Percentiles rank a stretch among this genome's conserved stretches.
These are phyloP conservation scores for Podarcis siculus DNA, from an alignment of 2,797 vertebrate genomes.

Conservation along the genomic window DNA sequence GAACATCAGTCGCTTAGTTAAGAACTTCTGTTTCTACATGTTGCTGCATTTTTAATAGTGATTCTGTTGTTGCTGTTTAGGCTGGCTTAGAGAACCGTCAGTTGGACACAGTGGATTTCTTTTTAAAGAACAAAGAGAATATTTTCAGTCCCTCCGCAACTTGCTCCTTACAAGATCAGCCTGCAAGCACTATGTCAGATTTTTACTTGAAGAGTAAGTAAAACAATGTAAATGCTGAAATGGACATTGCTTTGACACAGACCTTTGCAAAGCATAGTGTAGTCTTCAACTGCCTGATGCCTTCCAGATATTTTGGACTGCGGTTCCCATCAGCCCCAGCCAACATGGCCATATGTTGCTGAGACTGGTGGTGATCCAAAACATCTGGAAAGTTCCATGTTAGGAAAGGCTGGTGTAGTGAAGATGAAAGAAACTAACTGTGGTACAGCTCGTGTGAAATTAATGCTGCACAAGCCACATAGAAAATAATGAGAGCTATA, in stretches of 20 bases:
- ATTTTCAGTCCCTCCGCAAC: conserved; percentile 75
- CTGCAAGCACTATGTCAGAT: conserved; percentile 51
- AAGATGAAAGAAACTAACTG: neutral
- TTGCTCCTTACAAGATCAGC: conserved; percentile 65
- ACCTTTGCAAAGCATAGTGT: fast-evolving
- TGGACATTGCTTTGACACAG: neutral
- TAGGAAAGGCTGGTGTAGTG: too few relatives aligned
- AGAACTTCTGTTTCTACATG: neutral
- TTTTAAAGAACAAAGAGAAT: conserved; percentile 95
- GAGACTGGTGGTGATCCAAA: neutral
- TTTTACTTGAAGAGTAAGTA: conserved; percentile 82
- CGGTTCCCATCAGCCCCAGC: neutral
- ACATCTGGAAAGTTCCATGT: neutral
- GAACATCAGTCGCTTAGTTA: too few relatives aligned
- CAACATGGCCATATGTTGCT: neutral
- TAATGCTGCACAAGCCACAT: neutral
- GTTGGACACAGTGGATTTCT: conserved; percentile 95
- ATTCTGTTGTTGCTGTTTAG: conserved; percentile 69
- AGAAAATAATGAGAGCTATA: too few relatives aligned
- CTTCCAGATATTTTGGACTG: neutral
- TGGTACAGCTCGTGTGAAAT: neutral
- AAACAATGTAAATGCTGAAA: fast-evolving
- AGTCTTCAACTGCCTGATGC: neutral
- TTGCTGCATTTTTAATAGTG: neutral
- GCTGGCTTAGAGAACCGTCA: conserved; percentile 95